Evolutionary conservation across 2,797 vertebrate species (phyloP), one percentile per base, ranked within the genome.

Genomic region (Rhinichthys osculus): DNA sequence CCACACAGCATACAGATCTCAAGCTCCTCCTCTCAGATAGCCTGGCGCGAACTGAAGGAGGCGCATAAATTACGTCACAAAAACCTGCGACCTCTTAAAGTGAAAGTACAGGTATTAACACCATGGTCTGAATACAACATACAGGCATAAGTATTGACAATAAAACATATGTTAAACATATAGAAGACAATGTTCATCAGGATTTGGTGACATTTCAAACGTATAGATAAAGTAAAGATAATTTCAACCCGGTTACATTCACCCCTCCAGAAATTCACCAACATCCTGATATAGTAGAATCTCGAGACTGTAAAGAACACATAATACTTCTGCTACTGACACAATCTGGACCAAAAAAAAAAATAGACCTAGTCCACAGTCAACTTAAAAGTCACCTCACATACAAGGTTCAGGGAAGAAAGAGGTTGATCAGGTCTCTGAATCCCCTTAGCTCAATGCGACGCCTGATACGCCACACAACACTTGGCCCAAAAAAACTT

Each of bases 181-280:
- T 21, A 21, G 52, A 8, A 54, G 3, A 54, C 52, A 54, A 19
- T 54, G 52, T 54, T 64, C 23, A 47, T 72, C 40, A 42, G 40
- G 40, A 42, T 42, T 42, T 42, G 40, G 40, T 42, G 40, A 42
- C 8, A 42, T 42, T 47, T 44, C 2, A 69, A 81, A 16, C n/a
- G 2, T 66, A 66, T 27, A 27, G 27, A 27, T 27, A 80, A 80
- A 66, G 23, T 27, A 80, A 64, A 30, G 13, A 59, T 59, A 33
- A 66, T 81, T 81, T 81, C 71, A 77, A 86, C 79, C n/a, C 33
- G 50, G 78, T 85, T 78, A 87, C 78, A 84, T 88, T 66, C 82
- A 85, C 85, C 88, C 78, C 82, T 72, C 71, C 78, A 86, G 54
- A 82, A 88, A 42, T 78, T 78, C 77, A 77, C 82, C 77, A 88